Evolutionary conservation across 2,888 invertebrate species (phyloP).

Genomic region (Steinernema carpocapsae): DNA sequence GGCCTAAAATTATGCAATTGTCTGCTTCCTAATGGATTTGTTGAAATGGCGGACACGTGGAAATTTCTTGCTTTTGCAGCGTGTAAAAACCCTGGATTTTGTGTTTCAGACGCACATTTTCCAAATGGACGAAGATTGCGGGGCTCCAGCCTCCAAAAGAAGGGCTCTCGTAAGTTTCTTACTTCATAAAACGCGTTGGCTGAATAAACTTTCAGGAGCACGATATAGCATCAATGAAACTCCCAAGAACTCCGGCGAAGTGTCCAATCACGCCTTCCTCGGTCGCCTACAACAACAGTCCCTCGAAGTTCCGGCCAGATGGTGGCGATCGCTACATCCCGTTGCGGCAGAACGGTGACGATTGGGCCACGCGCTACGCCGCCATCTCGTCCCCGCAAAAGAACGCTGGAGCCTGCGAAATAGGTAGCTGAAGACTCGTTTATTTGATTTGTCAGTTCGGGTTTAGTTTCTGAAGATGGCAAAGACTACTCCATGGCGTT

Average conservation of each 20-base stretch:
- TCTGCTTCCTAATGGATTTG: too few species aligned
- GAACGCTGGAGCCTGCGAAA: constrained; percentile 4
- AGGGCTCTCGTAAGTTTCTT: background rate
- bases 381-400: constrained; percentile 47
- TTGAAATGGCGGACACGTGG: too few species aligned
- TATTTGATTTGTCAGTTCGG: background rate
- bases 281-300: constrained; percentile 48
- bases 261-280: background rate
- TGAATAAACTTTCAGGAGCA: background rate
- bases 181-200: too few species aligned
- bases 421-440: background rate
- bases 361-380: constrained; percentile 66
- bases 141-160: background rate
- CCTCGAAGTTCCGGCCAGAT: constrained; percentile 62
- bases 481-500: too few species aligned
- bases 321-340: constrained; percentile 67
- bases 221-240: background rate
- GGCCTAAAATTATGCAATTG: too few species aligned
- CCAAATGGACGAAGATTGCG: background rate
- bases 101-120: too few species aligned
- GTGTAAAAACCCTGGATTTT: too few species aligned
- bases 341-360: constrained; percentile 53
- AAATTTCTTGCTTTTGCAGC: background rate
- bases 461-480: too few species aligned
- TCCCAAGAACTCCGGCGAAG: background rate